These are phyloP conservation scores for Scrobipalpa costella DNA, from an alignment of 2,888 invertebrate species.

Conservation along the genomic window DNA sequence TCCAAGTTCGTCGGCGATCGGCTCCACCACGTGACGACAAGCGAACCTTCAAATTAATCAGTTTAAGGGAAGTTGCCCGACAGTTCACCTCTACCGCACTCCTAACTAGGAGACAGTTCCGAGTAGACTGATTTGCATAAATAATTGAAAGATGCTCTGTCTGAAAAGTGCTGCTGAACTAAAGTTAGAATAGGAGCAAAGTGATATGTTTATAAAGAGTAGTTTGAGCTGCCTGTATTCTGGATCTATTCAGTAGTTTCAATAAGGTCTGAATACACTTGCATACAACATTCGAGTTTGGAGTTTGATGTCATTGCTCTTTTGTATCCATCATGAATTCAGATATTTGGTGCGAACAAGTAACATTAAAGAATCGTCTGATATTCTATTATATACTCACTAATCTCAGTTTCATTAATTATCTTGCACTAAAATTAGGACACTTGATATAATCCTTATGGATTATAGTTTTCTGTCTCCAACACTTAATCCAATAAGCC, in stretches of 20 bases:
- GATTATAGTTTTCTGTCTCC: slow-evolving; percentile 47
- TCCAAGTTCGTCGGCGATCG: slow-evolving; percentile 29
- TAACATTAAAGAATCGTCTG: too few relatives aligned
- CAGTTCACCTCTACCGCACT: neutral
- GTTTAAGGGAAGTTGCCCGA: neutral
- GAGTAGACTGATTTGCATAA: neutral
- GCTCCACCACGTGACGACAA: slow-evolving; percentile 26
- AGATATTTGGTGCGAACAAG: neutral
- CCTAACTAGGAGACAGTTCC: slow-evolving; percentile 7
- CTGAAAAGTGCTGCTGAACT: too few relatives aligned
- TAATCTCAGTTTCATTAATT: too few relatives aligned
- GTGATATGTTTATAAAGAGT: neutral
- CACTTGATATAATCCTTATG: slow-evolving; percentile 17
- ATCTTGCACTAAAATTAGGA: neutral
- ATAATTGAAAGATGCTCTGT: neutral
- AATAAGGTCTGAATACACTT: neutral
- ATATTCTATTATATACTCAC: too few relatives aligned
- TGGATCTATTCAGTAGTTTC: neutral
- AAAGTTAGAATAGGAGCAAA: neutral
- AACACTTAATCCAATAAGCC: slow-evolving; percentile 57
- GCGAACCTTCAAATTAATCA: slow-evolving; percentile 27
- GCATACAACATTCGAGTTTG: too few relatives aligned
- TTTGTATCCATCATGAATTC: slow-evolving; percentile 1
- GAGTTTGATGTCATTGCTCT: neutral
- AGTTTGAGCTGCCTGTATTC: neutral